Percentiles rank a stretch among this genome's conserved stretches.
Evolutionary conservation across 1,140 invertebrate species (phyloP).

Genomic region (Pollicipes pollicipes): DNA sequence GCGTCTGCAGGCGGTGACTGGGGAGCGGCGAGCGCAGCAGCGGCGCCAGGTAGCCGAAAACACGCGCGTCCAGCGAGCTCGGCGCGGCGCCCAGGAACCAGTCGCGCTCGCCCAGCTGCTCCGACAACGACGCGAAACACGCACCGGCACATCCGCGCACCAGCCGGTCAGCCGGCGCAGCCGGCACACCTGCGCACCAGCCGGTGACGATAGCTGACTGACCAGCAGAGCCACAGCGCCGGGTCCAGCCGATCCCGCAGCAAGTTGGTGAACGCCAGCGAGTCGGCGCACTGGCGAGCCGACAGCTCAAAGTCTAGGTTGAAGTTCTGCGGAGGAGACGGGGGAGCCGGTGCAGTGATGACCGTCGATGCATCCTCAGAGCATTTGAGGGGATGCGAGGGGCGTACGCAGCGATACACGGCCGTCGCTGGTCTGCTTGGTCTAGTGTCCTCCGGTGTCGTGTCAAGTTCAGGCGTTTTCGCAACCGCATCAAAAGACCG

Average conservation of each 20-base stretch:
- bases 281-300: conserved; percentile 44
- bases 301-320: conserved; percentile 48
- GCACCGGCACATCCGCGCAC: neutral
- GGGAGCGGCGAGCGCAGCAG: conserved; percentile 64
- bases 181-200: no score
- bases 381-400: no score
- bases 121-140: neutral
- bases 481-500: no score
- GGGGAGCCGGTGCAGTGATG: no score
- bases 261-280: conserved; percentile 46
- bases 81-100: conserved; percentile 64
- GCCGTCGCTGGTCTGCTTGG: neutral
- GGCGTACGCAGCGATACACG: no score
- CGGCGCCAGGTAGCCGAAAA: conserved; percentile 77
- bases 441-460: no score
- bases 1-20: conserved; percentile 51
- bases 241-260: conserved; percentile 50
- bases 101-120: neutral
- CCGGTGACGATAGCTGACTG: conserved; percentile 20
- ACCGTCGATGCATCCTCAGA: no score
- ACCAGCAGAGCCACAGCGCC: conserved; percentile 34
- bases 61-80: conserved; percentile 65
- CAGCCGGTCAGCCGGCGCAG: no score
- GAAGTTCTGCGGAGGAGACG: conserved; percentile 33
- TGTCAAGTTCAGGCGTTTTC: no score